Evolutionary conservation across 2,797 vertebrate genomes (phyloP).

Genomic region (Fistularia tabacaria): DNA sequence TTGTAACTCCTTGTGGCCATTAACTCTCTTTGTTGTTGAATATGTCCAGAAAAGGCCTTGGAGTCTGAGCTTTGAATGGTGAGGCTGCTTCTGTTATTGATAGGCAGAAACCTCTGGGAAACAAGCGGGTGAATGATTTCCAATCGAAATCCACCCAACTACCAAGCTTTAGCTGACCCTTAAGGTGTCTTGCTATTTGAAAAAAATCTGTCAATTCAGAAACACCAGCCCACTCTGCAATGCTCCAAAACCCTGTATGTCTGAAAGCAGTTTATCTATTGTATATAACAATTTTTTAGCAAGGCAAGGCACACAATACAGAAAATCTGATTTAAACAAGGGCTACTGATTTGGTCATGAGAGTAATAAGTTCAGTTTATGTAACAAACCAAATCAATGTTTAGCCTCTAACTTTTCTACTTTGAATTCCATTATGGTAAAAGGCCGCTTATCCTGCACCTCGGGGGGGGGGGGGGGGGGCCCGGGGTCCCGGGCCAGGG

Average conservation of each 20-base stretch:
- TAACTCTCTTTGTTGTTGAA: slow-evolving; percentile 21
- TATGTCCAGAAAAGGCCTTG: slow-evolving; percentile 22
- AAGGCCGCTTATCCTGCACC: no score
- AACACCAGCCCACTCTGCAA: slow-evolving; percentile 27
- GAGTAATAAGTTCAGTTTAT: no score
- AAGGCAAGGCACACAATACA: no score
- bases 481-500: no score
- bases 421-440: no score
- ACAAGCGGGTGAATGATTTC: slow-evolving; percentile 68
- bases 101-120: slow-evolving; percentile 59
- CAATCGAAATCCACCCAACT: slow-evolving; percentile 60
- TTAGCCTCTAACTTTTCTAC: no score
- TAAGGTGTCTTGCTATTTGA: slow-evolving; percentile 49
- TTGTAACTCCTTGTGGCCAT: slow-evolving; percentile 9
- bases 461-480: no score
- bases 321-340: no score
- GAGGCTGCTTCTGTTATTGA: slow-evolving; percentile 48
- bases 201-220: slow-evolving; percentile 50
- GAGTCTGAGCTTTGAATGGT: slow-evolving; percentile 34
- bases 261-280: background rate
- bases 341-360: no score
- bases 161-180: slow-evolving; percentile 53
- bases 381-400: no score
- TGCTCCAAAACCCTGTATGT: background rate
- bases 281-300: background rate